Base-by-base conservation (phyloP, 2,888 invertebrate species). In the Frankliniella fusca region DNA sequence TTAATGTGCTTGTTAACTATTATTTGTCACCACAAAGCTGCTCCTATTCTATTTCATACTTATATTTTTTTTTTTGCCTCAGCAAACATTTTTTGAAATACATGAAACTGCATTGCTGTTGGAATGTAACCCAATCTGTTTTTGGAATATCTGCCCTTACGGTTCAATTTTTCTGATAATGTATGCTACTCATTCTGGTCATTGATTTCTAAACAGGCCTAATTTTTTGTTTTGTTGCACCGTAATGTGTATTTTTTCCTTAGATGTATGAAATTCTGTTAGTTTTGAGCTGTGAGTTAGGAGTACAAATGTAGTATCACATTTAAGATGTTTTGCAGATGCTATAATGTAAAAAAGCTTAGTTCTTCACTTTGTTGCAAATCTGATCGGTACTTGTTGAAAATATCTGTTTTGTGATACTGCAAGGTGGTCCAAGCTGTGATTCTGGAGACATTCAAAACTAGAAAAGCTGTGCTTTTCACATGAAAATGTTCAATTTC, bases 331-430 rank as follows among this genome's bases (percentile, higher is more conserved):
- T 81, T 48, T 81, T 65, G 28, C 38, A 48, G 38, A 70, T n/a
- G n/a, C 27, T 65, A 20, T 20, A 70, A 81, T 10, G 15, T 81
- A 49, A 48, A 20, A 3, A 27, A 27, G 70, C 23, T 70, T 70
- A n/a, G 20, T 70, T 70, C 5, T 48, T 54, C 15, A 61, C 28
- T 65, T 28, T 65, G 3, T 23, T 65, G 20, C 65, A 38, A 27
- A 8, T 65, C n/a, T 65, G 48, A 48, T 65, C 65, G 81, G 70
- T 70, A 65, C 23, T 50, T 50, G 18, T 65, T 48, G 20, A 65
- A 20, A 81, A 81, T 61, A 28, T 81, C 70, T 81, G 65, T 81
- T 65, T 54, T 65, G 81, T 61, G 70, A 76, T 76, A 76, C 70
- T 76, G 70, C 70, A 76, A 76, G 27, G 70, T 76, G 27, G 70